Base-by-base conservation (phyloP, 2,113 vertebrate species). In the Phalacrocorax aristotelis region DNA sequence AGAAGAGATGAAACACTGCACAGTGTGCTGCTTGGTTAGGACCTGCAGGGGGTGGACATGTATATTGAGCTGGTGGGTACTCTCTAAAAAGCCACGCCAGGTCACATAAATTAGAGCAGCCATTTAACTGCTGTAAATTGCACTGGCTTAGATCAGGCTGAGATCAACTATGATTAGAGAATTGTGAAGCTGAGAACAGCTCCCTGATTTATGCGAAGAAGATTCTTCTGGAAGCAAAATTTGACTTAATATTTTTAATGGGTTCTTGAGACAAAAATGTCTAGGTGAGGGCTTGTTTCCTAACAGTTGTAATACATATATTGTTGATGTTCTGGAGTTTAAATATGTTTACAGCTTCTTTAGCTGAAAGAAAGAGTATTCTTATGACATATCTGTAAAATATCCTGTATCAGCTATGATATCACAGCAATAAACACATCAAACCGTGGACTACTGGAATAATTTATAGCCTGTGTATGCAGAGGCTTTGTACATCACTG, bases 401-500 rank as follows among this genome's bases (percentile, higher is more conserved):
- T 14, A 5, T 70, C 2, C 11, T 62, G 25, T 91, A 79, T 91
- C 54, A 82, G 66, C 77, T 84, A 3, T 19, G 36, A 18, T 72
- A 21, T 62, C 60, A 55, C 87, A 95, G 70, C 77, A 72, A 36
- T 85, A 83, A 93, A 79, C 49, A 57, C 44, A 85, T 93, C 78
- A 79, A 6, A 61, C 36, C 57, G 9, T 78, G 58, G 62, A 70
- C 62, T 95, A 11, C 49, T 95, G 81, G 25, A 77, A 42, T 95
- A 15, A 83, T 91, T 97, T 90, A 49, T 72, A 85, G 62, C 51
- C 78, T 32, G 38, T 64, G 58, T 91, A 32, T 71, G 71, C 81
- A 87, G 74, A 83, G 70, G n/a, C 81, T 96, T 91, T 87, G 81
- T 91, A 84, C 62, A 87, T 95, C 61, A 23, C 82, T 85, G 91